phyloP scores from a whole-genome alignment of 2,888 invertebrate species.

The Lypha dubia region DNA sequence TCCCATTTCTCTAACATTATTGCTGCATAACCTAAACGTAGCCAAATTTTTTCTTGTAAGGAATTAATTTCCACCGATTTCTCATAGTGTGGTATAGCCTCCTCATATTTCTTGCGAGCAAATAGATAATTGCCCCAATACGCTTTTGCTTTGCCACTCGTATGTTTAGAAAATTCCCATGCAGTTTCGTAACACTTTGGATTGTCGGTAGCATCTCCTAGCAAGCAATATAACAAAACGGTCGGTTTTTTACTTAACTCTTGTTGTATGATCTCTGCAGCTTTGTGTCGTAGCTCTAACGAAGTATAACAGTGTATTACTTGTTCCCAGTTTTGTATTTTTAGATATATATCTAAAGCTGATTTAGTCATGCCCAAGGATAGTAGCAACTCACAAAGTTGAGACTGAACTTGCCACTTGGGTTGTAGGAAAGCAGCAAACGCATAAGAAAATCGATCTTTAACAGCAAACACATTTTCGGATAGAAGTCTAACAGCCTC shows the following conservation, averaged over 20 bases:
- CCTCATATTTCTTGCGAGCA: slow-evolving; percentile 88
- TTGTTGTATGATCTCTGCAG: slow-evolving; percentile 93
- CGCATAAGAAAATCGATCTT: slow-evolving; percentile 85
- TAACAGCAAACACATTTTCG: slow-evolving; percentile 76
- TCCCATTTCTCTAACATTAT: slow-evolving; percentile 92
- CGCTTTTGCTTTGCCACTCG: slow-evolving; percentile 92
- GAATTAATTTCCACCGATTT: slow-evolving; percentile 93
- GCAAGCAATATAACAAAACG: slow-evolving; percentile 93
- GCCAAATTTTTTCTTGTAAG: slow-evolving; percentile 93
- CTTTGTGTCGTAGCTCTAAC: slow-evolving; percentile 93
- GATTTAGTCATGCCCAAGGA: slow-evolving; percentile 92
- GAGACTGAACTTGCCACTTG: slow-evolving; percentile 90
- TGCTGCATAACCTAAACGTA: slow-evolving; percentile 93
- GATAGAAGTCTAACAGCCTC: slow-evolving; percentile 87
- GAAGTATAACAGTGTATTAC: slow-evolving; percentile 95
- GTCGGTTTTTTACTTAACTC: slow-evolving; percentile 91
- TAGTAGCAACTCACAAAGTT: slow-evolving; percentile 90
- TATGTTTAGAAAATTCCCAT: slow-evolving; percentile 93
- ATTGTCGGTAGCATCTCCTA: slow-evolving; percentile 95
- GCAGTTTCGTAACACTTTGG: slow-evolving; percentile 92
- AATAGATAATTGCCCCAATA: slow-evolving; percentile 94
- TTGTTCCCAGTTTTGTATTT: slow-evolving; percentile 94
- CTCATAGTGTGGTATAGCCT: slow-evolving; percentile 92
- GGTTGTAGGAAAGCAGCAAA: slow-evolving; percentile 90
- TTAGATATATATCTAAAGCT: slow-evolving; percentile 90